A percentile compares a stretch with the other conserved stretches of the same genome.
These are phyloP conservation scores for Coenonympha glycerion DNA, from an alignment of 2,888 invertebrate species.

Conservation along the genomic window DNA sequence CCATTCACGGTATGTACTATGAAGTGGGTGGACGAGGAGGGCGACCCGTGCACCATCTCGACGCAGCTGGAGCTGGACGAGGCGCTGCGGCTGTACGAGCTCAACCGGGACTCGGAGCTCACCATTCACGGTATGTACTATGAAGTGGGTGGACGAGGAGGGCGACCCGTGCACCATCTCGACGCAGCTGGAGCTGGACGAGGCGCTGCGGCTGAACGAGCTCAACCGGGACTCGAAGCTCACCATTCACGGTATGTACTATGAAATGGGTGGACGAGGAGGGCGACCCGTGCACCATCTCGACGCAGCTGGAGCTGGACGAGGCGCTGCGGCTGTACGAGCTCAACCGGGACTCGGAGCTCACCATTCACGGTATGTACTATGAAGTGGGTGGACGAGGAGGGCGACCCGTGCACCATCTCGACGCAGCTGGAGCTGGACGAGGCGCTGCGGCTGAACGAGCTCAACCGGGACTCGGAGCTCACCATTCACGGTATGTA, in stretches of 20 bases:
- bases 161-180: slow-evolving; percentile 99
- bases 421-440: slow-evolving; percentile 96
- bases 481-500: slow-evolving; percentile 95
- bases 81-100: slow-evolving; percentile 94
- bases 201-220: slow-evolving; percentile 96
- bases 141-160: slow-evolving; percentile 99
- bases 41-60: slow-evolving; percentile 98
- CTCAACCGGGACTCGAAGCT: slow-evolving; percentile 97
- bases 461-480: slow-evolving; percentile 97
- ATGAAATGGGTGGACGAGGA: slow-evolving; percentile 99
- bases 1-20: slow-evolving; percentile 96
- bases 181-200: slow-evolving; percentile 96
- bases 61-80: slow-evolving; percentile 97
- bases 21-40: slow-evolving; percentile 99
- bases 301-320: slow-evolving; percentile 95
- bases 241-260: slow-evolving; percentile 93
- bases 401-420: slow-evolving; percentile 99
- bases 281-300: slow-evolving; percentile 98
- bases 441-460: slow-evolving; percentile 96
- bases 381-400: slow-evolving; percentile 99
- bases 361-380: slow-evolving; percentile 96
- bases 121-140: slow-evolving; percentile 95
- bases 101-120: slow-evolving; percentile 97
- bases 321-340: slow-evolving; percentile 97
- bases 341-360: slow-evolving; percentile 96